Evolutionary conservation across 2,797 vertebrate genomes (phyloP).

Genomic region (Arctocebus calabarensis): DNA sequence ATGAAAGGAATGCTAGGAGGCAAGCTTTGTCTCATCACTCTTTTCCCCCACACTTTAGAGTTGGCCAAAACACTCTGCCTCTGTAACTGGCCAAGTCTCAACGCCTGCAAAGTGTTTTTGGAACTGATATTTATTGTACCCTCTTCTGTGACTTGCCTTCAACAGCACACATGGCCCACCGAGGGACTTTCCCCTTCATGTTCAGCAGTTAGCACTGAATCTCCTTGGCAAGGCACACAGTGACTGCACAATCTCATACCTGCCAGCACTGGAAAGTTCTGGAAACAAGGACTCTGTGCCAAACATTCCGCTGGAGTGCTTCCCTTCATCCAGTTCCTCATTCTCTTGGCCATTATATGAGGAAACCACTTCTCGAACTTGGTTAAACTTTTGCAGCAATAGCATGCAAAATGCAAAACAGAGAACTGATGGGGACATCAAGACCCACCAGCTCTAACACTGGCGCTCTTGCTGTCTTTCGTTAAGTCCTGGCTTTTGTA

Average conservation of each 20-base stretch:
- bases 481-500: not conserved
- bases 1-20: slow-evolving; percentile 33
- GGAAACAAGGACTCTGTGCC: slow-evolving; percentile 85
- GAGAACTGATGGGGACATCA: not conserved
- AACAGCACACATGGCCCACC: slow-evolving; percentile 81
- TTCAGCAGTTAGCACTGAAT: slow-evolving; percentile 77
- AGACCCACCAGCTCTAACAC: not conserved
- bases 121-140: slow-evolving; percentile 73
- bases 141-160: slow-evolving; percentile 66
- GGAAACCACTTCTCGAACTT: slow-evolving; percentile 39
- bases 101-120: slow-evolving; percentile 77
- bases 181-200: slow-evolving; percentile 83
- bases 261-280: slow-evolving; percentile 87
- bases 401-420: not conserved
- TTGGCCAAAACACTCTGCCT: not conserved
- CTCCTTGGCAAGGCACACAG: slow-evolving; percentile 83
- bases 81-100: slow-evolving; percentile 43
- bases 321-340: slow-evolving; percentile 82
- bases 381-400: not conserved
- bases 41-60: not conserved
- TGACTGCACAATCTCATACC: slow-evolving; percentile 86
- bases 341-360: not conserved
- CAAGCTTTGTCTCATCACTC: slow-evolving; percentile 18
- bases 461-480: not conserved
- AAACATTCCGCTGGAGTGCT: slow-evolving; percentile 86